Conservation (phyloP, 35 echinoderm and acorn worm genomes). For the Lytechinus pictus region DNA sequence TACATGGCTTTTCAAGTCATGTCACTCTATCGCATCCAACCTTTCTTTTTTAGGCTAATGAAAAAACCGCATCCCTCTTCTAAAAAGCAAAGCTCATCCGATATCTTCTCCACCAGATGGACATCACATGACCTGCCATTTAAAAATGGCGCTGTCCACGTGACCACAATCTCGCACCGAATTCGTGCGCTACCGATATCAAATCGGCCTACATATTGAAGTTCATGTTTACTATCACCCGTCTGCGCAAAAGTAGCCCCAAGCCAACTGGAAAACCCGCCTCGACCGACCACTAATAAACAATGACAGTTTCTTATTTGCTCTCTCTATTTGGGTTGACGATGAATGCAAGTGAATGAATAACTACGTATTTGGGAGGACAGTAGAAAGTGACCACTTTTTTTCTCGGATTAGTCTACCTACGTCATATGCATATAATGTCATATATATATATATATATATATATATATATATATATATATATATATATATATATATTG, state of each 20-base stretch:
- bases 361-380: neutral
- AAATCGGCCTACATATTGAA: slow-evolving; percentile 42
- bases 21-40: neutral
- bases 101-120: slow-evolving; percentile 18
- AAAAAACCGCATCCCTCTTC: neutral
- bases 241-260: neutral
- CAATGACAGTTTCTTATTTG: slow-evolving; percentile 31
- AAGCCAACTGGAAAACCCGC: slow-evolving; percentile 33
- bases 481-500: too few relatives aligned
- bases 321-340: neutral
- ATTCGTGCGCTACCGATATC: neutral
- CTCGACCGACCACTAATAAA: slow-evolving; percentile 37
- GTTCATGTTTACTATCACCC: slow-evolving; percentile 22
- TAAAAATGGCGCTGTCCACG: slow-evolving; percentile 52
- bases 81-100: neutral
- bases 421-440: too few relatives aligned
- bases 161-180: slow-evolving; percentile 24
- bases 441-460: too few relatives aligned
- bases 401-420: neutral
- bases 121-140: neutral
- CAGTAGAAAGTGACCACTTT: neutral
- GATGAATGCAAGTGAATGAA: neutral
- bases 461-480: too few relatives aligned
- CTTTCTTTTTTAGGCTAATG: neutral
- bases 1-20: neutral